These are phyloP conservation scores for Lophius piscatorius DNA, from an alignment of 2,113 vertebrate genomes.

Conservation along the genomic window DNA sequence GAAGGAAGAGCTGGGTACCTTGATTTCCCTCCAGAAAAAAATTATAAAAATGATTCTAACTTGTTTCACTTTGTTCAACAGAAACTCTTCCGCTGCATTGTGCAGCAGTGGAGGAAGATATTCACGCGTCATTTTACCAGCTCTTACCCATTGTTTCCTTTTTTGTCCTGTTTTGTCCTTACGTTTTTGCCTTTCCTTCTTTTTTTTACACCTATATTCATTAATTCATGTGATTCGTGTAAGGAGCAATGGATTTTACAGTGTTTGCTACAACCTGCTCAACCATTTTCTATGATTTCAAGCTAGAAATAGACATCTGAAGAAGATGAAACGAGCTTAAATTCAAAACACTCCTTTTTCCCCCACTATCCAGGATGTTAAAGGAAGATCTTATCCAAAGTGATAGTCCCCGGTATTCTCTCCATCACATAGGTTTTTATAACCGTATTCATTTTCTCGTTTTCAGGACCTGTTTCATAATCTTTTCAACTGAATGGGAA, in stretches of 20 bases:
- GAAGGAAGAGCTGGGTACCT: constrained; percentile 72
- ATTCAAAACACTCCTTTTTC: neutral
- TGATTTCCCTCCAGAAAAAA: constrained; percentile 66
- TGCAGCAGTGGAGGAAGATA: constrained; percentile 43
- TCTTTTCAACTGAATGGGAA: constrained; percentile 30
- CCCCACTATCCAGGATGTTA: constrained; percentile 29
- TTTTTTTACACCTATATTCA: constrained; percentile 28
- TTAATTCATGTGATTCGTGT: neutral
- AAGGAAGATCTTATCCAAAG: constrained; percentile 43
- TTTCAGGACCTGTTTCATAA: constrained; percentile 48
- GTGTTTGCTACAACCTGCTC: neutral
- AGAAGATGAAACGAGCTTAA: neutral
- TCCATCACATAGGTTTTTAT: too few relatives aligned
- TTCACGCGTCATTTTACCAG: constrained; percentile 32
- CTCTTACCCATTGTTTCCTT: constrained; percentile 5
- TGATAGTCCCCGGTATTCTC: constrained; percentile 11
- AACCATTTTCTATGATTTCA: neutral
- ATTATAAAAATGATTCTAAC: constrained; percentile 52
- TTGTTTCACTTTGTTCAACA: constrained; percentile 63
- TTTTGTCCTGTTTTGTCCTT: constrained; percentile 16
- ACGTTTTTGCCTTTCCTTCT: neutral
- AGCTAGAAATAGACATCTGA: neutral
- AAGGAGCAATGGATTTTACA: constrained; percentile 5
- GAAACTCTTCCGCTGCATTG: constrained; percentile 40
- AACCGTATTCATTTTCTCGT: too few relatives aligned